Percentiles rank a stretch among this genome's conserved stretches.
These are phyloP conservation scores for Seriola aureovittata DNA, from an alignment of 2,113 vertebrate genomes.

Conservation along the genomic window DNA sequence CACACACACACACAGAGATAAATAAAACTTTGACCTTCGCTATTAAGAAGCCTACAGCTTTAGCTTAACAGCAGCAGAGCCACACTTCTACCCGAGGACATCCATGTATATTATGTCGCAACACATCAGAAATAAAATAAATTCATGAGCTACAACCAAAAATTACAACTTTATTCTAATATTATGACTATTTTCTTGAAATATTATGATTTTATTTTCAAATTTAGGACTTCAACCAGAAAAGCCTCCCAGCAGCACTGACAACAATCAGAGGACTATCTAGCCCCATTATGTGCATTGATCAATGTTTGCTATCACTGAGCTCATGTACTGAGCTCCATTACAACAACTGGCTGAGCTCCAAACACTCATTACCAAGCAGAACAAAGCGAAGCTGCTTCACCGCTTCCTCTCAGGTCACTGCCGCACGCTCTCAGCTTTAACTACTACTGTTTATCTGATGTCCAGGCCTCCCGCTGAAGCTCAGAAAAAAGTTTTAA, in stretches of 20 bases:
- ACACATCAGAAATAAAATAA: neutral
- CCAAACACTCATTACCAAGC: slow-evolving; percentile 18
- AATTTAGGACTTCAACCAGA: neutral
- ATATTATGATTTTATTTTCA: too few species aligned
- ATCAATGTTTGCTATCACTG: slow-evolving; percentile 16
- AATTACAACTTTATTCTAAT: too few species aligned
- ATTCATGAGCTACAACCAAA: neutral
- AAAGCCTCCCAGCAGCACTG: neutral
- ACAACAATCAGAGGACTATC: neutral
- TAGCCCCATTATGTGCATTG: slow-evolving; percentile 47
- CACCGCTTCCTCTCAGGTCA: neutral
- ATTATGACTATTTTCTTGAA: too few species aligned
- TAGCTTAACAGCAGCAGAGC: slow-evolving; percentile 23
- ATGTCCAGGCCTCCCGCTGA: too few species aligned
- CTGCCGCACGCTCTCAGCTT: neutral
- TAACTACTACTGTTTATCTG: too few species aligned
- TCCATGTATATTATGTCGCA: neutral
- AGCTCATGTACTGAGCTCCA: slow-evolving; percentile 18
- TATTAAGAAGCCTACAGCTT: slow-evolving; percentile 51
- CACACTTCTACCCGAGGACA: neutral
- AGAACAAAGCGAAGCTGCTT: slow-evolving; percentile 1
- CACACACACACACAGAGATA: slow-evolving; percentile 6
- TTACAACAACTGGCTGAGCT: slow-evolving; percentile 49
- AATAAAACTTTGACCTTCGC: slow-evolving; percentile 9
- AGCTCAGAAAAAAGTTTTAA: too few species aligned